These are phyloP conservation scores for Cuculus canorus DNA, from an alignment of 2,797 vertebrate genomes.

Conservation along the genomic window DNA sequence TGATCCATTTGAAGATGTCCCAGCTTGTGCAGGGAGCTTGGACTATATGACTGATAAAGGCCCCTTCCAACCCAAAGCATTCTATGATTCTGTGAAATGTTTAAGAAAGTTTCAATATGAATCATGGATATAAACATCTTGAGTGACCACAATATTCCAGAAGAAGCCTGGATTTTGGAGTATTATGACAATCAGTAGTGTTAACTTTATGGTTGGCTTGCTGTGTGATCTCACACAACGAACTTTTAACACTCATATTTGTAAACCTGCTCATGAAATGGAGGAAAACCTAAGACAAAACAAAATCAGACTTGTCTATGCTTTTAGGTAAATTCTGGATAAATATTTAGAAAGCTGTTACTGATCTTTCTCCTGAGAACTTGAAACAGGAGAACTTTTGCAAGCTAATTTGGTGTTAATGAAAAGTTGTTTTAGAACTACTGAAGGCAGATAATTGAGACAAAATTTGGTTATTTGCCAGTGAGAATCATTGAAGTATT, in stretches of 20 bases:
- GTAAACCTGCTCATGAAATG: not conserved
- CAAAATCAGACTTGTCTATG: not conserved
- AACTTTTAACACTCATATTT: not conserved
- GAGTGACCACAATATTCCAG: not conserved
- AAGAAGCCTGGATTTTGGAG: not conserved
- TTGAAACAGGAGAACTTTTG: not conserved
- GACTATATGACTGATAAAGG: no score
- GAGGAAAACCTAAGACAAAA: not conserved
- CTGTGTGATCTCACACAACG: not conserved
- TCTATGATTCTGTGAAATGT: no score
- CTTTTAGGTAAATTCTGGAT: not conserved
- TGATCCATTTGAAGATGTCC: no score
- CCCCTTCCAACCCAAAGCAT: no score
- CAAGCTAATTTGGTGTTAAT: not conserved
- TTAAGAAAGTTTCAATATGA: not conserved
- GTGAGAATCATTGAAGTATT: not conserved
- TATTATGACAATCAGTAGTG: not conserved
- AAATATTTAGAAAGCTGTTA: not conserved
- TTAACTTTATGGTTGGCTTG: not conserved
- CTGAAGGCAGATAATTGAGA: not conserved
- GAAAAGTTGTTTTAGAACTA: not conserved
- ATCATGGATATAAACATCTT: not conserved
- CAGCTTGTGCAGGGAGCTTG: no score
- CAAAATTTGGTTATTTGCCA: accelerated
- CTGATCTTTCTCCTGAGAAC: not conserved